Conservation (phyloP, 2,113 vertebrate species). For the Nothoprocta pentlandii region DNA sequence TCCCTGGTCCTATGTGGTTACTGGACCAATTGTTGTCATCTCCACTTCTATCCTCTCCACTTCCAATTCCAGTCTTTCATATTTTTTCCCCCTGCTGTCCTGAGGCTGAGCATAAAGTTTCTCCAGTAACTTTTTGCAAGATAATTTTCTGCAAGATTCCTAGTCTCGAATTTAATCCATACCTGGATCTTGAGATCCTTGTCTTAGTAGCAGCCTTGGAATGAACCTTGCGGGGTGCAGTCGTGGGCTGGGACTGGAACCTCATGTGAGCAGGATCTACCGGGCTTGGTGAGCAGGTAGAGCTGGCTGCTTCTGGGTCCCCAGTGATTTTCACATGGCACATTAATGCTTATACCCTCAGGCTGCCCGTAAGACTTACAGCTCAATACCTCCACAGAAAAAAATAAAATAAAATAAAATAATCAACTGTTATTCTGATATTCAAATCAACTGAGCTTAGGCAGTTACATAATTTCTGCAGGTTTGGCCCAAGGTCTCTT, state of each 20-base stretch:
- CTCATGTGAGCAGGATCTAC: neutral
- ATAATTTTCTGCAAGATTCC: neutral
- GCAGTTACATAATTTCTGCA: neutral
- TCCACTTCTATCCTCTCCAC: neutral
- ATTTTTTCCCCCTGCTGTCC: neutral
- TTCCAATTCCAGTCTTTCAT: neutral
- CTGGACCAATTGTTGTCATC: neutral
- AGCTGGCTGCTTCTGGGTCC: neutral
- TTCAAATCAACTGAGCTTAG: neutral
- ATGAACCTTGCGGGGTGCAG: neutral
- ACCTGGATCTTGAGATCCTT: neutral
- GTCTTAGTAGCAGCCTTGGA: neutral
- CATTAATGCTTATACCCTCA: neutral
- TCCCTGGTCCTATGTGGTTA: neutral
- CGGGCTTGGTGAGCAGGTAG: neutral
- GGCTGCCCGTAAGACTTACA: neutral
- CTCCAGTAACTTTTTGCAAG: neutral
- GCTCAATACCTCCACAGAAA: no score
- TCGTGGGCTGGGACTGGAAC: neutral
- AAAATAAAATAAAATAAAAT: no score
- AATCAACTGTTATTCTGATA: no score
- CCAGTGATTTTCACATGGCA: neutral
- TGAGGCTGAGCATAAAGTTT: accelerated
- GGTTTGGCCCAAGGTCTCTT: neutral
- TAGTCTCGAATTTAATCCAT: neutral